Evolutionary conservation across 2,113 vertebrate species (phyloP).

Genomic region (Paratilapia polleni): DNA sequence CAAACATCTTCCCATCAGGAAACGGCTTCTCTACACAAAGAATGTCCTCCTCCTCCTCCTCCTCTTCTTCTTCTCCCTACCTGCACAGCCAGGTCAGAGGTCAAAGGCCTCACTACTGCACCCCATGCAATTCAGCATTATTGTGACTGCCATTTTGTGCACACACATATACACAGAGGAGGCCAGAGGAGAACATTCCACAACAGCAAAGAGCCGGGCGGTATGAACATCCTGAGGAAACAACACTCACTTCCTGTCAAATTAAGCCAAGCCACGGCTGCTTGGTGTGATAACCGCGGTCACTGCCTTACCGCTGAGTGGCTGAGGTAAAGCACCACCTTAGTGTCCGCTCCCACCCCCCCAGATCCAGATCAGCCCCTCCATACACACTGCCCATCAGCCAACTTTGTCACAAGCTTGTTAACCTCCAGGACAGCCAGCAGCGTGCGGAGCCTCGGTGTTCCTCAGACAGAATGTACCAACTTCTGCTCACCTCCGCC

Average conservation of each 20-base stretch:
- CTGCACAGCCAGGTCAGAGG: constrained; percentile 37
- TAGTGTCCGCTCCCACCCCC: constrained; percentile 15
- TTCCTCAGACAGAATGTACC: constrained; percentile 63
- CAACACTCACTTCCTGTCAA: constrained; percentile 81
- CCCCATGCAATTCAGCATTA: constrained; percentile 4
- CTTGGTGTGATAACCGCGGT: constrained; percentile 54
- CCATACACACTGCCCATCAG: neutral
- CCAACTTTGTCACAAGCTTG: neutral
- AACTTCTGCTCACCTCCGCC: constrained; percentile 43
- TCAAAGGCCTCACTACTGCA: constrained; percentile 31
- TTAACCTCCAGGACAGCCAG: constrained; percentile 20
- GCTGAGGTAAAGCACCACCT: constrained; percentile 49
- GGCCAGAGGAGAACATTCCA: constrained; percentile 74
- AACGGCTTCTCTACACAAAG: neutral
- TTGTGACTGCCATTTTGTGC: constrained; percentile 28
- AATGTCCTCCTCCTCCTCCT: neutral
- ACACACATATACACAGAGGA: neutral
- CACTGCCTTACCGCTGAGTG: constrained; percentile 24
- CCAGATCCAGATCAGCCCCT: neutral
- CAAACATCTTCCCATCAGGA: constrained; percentile 28
- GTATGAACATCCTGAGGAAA: constrained; percentile 83
- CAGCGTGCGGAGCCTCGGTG: constrained; percentile 19
- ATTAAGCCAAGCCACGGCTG: constrained; percentile 65
- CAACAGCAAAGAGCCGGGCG: constrained; percentile 57
- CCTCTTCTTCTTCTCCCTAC: neutral